Percentiles rank a stretch among this genome's conserved stretches.
Conservation (phyloP, 2,888 invertebrate genomes). For the Melanargia galathea region DNA sequence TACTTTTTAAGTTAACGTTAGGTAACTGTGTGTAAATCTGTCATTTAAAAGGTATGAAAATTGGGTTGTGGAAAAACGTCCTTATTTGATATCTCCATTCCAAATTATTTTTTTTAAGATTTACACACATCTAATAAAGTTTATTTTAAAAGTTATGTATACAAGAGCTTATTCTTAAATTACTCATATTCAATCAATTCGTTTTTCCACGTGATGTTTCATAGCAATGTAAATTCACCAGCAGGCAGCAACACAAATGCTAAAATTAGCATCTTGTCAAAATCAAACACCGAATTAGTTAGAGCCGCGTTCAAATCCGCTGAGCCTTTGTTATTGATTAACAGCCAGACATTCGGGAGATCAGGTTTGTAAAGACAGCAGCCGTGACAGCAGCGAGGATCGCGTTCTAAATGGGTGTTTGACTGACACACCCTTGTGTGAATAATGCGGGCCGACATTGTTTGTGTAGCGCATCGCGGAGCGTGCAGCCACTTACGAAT, state of each 20-base stretch:
- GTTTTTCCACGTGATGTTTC: not conserved
- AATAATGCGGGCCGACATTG: constrained; percentile 55
- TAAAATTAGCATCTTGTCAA: constrained; percentile 24
- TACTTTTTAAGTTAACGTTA: too few species aligned
- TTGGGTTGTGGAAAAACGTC: too few species aligned
- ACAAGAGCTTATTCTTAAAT: not conserved
- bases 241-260: not conserved
- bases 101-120: too few species aligned
- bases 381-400: constrained; percentile 67
- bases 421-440: constrained; percentile 76
- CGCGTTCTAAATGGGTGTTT: constrained; percentile 68
- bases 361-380: constrained; percentile 59
- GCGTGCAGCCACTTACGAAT: constrained; percentile 48
- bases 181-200: too few species aligned
- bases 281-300: constrained; percentile 27
- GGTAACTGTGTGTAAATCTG: too few species aligned
- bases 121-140: too few species aligned
- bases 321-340: constrained; percentile 40
- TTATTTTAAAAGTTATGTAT: too few species aligned
- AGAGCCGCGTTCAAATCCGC: constrained; percentile 36
- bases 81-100: too few species aligned
- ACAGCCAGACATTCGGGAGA: constrained; percentile 48
- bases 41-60: too few species aligned
- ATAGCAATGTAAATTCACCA: not conserved
- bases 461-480: constrained; percentile 62